phyloP scores from a whole-genome alignment of 2,113 vertebrate species.

The Cynopterus brachyotis region DNA sequence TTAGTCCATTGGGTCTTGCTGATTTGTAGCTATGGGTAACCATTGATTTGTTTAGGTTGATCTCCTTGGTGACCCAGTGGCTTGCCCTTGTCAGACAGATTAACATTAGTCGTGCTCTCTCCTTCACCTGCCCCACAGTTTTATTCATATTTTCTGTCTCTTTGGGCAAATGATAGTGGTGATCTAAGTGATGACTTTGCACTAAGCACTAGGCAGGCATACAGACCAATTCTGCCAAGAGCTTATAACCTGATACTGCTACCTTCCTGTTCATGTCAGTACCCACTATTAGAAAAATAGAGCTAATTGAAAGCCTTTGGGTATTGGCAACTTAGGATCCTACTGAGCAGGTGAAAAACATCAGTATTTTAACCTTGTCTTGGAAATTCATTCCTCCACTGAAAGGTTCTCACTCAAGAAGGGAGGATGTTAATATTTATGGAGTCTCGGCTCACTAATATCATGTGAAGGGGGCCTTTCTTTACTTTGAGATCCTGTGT shows the following conservation, averaged over 20 bases:
- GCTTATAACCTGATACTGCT: neutral
- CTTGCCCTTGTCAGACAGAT: neutral
- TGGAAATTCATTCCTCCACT: neutral
- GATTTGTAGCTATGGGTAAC: neutral
- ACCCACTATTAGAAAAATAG: neutral
- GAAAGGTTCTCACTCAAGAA: neutral
- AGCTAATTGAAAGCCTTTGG: neutral
- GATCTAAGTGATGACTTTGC: neutral
- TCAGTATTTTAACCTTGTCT: neutral
- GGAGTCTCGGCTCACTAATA: neutral
- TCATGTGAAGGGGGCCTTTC: neutral
- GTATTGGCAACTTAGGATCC: neutral
- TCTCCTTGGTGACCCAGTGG: neutral
- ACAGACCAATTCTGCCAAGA: neutral
- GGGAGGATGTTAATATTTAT: neutral
- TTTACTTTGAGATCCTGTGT: neutral
- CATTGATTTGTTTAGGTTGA: slow-evolving; percentile 36
- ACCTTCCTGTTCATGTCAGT: neutral
- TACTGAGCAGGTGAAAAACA: slow-evolving; percentile 16
- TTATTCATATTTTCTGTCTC: neutral
- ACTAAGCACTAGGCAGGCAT: neutral
- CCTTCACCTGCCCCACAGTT: neutral
- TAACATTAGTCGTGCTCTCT: neutral
- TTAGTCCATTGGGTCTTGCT: neutral
- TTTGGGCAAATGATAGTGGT: neutral